phyloP scores from a whole-genome alignment of 2,113 vertebrate species.

The Chaetorhynchus papuensis region DNA sequence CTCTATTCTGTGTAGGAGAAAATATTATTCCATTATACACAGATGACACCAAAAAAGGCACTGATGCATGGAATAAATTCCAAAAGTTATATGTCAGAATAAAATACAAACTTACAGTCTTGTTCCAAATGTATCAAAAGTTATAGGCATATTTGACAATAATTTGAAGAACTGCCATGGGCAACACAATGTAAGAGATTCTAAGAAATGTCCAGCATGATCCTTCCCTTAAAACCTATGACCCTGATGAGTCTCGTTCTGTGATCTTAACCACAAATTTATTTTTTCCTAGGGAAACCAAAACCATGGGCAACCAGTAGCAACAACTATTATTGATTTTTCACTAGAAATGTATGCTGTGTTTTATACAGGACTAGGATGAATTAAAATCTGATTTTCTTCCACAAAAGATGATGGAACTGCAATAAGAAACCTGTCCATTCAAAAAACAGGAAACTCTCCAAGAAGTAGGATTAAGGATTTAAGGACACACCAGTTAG shows the following conservation, averaged over 20 bases:
- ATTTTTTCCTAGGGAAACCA: neutral
- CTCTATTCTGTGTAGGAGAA: neutral
- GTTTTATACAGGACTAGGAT: neutral
- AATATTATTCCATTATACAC: neutral
- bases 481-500: neutral
- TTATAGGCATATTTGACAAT: neutral
- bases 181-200: neutral
- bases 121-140: neutral
- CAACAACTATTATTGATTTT: neutral
- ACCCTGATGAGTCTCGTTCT: neutral
- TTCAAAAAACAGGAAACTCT: neutral
- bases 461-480: neutral
- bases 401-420: neutral
- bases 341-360: neutral
- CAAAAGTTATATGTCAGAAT: neutral
- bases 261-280: neutral
- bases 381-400: neutral
- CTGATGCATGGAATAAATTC: neutral
- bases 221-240: neutral
- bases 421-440: neutral
- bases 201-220: neutral
- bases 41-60: neutral
- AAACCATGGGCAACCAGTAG: neutral
- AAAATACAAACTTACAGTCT: neutral
- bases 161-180: neutral